phyloP scores from a whole-genome alignment of 2,113 vertebrate species.

The Petroica traversi region DNA sequence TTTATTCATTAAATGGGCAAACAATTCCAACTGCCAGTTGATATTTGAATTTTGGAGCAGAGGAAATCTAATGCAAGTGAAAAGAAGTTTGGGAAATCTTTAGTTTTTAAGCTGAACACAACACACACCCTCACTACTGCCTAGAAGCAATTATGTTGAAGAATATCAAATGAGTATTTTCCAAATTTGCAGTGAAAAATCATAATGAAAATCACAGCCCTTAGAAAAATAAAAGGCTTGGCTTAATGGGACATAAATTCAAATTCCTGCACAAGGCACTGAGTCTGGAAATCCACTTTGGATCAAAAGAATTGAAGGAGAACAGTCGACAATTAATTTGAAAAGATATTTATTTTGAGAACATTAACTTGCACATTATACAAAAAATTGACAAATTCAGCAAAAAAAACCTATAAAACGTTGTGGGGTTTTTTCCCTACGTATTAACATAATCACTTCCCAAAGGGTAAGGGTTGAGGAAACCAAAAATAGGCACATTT shows the following conservation, averaged over 20 bases:
- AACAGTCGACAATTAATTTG: neutral
- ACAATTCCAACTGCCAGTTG: neutral
- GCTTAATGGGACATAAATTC: neutral
- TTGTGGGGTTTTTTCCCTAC: neutral
- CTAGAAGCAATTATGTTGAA: neutral
- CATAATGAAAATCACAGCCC: neutral
- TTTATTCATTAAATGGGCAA: neutral
- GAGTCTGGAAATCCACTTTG: neutral
- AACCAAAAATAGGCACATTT: conserved; percentile 20
- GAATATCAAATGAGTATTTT: neutral
- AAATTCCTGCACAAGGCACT: neutral
- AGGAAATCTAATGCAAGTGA: neutral
- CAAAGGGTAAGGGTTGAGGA: conserved; percentile 10
- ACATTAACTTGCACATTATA: conserved; percentile 71
- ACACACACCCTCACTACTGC: neutral
- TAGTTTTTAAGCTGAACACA: neutral
- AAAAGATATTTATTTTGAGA: conserved; percentile 77
- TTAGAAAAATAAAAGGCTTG: neutral
- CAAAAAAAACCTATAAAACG: conserved; percentile 46
- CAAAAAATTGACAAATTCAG: conserved; percentile 59
- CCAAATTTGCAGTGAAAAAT: neutral
- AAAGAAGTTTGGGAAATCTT: neutral
- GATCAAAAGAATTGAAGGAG: neutral
- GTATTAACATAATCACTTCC: conserved; percentile 65
- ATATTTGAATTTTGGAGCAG: neutral